Evolutionary conservation across 2,113 vertebrate species (phyloP), one percentile per base, ranked within the genome.

Genomic region (Eupsittula cactorum): DNA sequence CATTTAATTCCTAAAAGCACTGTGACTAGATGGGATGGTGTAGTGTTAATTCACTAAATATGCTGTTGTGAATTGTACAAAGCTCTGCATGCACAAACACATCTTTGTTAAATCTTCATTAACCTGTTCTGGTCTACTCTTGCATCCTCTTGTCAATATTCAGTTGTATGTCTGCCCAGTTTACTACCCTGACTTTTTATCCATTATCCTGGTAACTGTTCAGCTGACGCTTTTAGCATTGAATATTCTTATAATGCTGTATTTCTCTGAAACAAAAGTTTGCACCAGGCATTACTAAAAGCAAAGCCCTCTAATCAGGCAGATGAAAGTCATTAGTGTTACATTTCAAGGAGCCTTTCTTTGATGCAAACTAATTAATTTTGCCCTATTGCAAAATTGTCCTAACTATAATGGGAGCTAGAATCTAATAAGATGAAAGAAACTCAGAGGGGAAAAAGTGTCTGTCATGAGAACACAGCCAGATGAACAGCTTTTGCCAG

Each of bases 281-380:
- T 88, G 69, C 60, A 50, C 20, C 55, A 47, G 49, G 35, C 62
- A 24, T 86, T 88, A 78, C 92, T 92, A 75, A 96, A 92, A 94
- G 88, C 88, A 69, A 88, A 90, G 50, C 76, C 31, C 41, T 86
- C 82, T 97, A 86, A 96, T 96, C 57, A 92, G 76, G 55, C 87
- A 93, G 93, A 88, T 96, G 95, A 93, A 92, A 69, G 69, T 95
- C 90, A 92, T 97, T 95, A 96, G 75, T 44, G 77, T 80, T 86
- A 59, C 0, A 0, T 94, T 91, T 96, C 67, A 95, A 82, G 81
- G 47, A 88, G 73, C 39, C 59, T 93, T 96, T 81, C 95, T 97
- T 97, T 97, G 96, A 97, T 96, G 86, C 84, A 85, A 86, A 68
- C 60, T 90, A 95, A 97, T 97, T 95, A 73, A 65, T 90, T 95